Conservation (phyloP, 2,888 invertebrate genomes). For the Aphodius granarius region DNA sequence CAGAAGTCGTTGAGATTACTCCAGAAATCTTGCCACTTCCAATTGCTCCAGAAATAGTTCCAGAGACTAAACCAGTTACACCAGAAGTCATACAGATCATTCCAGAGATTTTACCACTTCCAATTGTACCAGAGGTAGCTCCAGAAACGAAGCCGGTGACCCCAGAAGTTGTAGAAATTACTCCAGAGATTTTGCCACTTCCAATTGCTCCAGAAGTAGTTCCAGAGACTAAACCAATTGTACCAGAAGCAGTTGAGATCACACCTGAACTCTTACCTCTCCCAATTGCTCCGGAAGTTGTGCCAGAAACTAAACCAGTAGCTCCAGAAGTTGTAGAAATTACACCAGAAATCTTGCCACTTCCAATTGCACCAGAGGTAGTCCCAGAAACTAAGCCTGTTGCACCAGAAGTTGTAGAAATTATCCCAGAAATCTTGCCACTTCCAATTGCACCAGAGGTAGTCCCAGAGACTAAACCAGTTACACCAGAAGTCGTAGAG, state of each 20-base stretch:
- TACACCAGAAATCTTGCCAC: not conserved
- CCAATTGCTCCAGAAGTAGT: not conserved
- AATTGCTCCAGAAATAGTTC: not conserved
- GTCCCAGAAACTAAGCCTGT: not conserved
- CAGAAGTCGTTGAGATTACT: too few relatives aligned
- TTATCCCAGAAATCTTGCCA: not conserved
- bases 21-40: too few relatives aligned
- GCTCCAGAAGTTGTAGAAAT: not conserved
- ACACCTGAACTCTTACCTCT: not conserved
- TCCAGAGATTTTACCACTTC: not conserved
- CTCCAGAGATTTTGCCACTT: not conserved
- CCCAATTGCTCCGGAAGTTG: constrained; percentile 1
- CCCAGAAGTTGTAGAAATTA: not conserved
- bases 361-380: not conserved
- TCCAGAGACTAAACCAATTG: not conserved
- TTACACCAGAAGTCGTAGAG: not conserved
- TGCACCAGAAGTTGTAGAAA: not conserved
- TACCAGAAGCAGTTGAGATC: not conserved
- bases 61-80: not conserved
- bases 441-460: not conserved
- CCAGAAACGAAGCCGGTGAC: too few relatives aligned
- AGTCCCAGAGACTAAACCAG: not conserved
- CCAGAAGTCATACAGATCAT: not conserved
- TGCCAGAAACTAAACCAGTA: not conserved
- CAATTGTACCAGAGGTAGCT: not conserved